phyloP scores from a whole-genome alignment of 2,113 vertebrate genomes.

The Sinocyclocheilus rhinocerous region DNA sequence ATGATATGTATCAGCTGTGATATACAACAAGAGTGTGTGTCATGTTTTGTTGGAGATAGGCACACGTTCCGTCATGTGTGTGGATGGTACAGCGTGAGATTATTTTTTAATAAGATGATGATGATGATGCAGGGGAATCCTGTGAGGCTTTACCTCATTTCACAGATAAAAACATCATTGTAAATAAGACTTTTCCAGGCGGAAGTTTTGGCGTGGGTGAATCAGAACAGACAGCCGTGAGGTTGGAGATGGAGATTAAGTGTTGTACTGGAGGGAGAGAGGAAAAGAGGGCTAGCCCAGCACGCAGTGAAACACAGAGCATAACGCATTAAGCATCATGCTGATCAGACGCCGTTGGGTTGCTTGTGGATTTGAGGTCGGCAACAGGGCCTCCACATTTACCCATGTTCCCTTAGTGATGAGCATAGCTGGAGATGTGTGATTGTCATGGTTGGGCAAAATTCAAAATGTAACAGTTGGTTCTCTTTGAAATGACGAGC shows the following conservation, averaged over 20 bases:
- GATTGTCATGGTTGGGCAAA: not conserved
- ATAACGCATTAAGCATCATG: not conserved
- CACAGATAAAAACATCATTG: not conserved
- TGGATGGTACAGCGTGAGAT: conserved; percentile 21
- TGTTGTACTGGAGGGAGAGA: not conserved
- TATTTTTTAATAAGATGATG: conserved; percentile 37
- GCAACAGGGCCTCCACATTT: not conserved
- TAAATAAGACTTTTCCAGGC: conserved; percentile 10
- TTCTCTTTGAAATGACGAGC: not conserved
- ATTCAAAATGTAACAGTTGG: not conserved
- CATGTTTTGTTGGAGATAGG: conserved; percentile 9
- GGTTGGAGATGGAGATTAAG: conserved; percentile 20
- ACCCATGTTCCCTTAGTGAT: not conserved
- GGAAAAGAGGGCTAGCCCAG: conserved; percentile 15
- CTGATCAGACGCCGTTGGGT: not conserved
- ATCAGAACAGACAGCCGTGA: conserved; percentile 12
- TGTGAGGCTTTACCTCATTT: not conserved
- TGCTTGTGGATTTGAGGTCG: conserved; percentile 14
- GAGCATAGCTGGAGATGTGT: not conserved
- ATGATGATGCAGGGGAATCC: conserved; percentile 13
- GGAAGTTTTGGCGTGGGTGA: conserved; percentile 7
- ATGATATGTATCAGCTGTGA: conserved; percentile 45
- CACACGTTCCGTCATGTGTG: conserved; percentile 10
- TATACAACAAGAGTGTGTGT: conserved; percentile 36
- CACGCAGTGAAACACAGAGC: not conserved